These are phyloP conservation scores for Melanotus villosus DNA, from an alignment of 2,888 invertebrate genomes.

Conservation along the genomic window DNA sequence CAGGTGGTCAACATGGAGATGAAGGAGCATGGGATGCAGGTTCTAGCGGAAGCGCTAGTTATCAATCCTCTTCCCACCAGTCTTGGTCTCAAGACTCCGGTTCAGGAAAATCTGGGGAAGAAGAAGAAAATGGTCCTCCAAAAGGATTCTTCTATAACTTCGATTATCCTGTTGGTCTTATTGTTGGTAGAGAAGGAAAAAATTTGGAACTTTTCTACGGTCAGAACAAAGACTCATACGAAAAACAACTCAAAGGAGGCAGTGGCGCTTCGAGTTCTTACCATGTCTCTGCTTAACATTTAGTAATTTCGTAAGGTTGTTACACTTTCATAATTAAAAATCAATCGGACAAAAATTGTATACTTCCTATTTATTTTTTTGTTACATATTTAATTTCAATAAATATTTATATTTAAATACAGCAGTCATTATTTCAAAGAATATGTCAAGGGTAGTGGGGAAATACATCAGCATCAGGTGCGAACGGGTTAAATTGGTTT, in stretches of 20 bases:
- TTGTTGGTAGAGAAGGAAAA: slow-evolving; percentile 61
- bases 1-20: neutral
- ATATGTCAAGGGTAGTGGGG: slow-evolving; percentile 34
- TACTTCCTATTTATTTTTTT: slow-evolving; percentile 35
- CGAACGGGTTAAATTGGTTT: slow-evolving; percentile 14
- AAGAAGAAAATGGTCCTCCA: slow-evolving; percentile 71
- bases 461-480: slow-evolving; percentile 23
- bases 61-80: slow-evolving; percentile 11
- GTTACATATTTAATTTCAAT: slow-evolving; percentile 39
- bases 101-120: slow-evolving; percentile 46
- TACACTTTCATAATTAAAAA: slow-evolving; percentile 3
- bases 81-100: slow-evolving; percentile 36
- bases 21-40: slow-evolving; percentile 8
- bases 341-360: slow-evolving; percentile 16
- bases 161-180: slow-evolving; percentile 76
- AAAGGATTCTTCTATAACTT: slow-evolving; percentile 82
- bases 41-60: slow-evolving; percentile 2
- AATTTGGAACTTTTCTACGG: slow-evolving; percentile 55
- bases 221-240: slow-evolving; percentile 61
- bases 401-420: slow-evolving; percentile 34
- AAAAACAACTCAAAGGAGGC: slow-evolving; percentile 58
- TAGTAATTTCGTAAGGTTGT: neutral
- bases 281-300: slow-evolving; percentile 20
- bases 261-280: slow-evolving; percentile 40
- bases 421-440: neutral